Evolutionary conservation across 1,140 invertebrate species (phyloP), one percentile per base, ranked within the genome.

Genomic region (Drosophila bipectinata): DNA sequence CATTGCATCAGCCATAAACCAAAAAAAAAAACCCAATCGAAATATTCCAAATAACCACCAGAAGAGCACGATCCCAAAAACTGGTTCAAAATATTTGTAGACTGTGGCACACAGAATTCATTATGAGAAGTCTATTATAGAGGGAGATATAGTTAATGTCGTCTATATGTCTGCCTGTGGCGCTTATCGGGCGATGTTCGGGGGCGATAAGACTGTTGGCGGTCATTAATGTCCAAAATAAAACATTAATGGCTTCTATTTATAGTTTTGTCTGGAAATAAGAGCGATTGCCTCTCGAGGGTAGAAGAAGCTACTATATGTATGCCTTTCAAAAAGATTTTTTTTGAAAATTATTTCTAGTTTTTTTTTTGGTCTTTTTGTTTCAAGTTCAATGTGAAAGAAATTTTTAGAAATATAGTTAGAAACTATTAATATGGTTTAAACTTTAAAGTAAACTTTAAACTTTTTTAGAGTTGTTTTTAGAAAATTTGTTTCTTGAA

Each of bases 1-100:
- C 52, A 82, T 82, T 82, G 79, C 79, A 83, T 82, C 79, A 82
- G 79, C 79, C 75, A 54, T 30, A 52, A 57, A 49, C 5, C 26
- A n/a, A n/a, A n/a, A n/a, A n/a, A n/a, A n/a, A n/a, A n/a, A n/a
- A n/a, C n/a, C n/a, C n/a, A 39, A 41, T 5, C 9, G 41, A 49
- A 52, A 12, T 28, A 64, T 32, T 47, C 9, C 21, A 14, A 55
- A 66, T 53, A 72, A 52, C 14, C 51, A 49, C 41, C 14, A 30
- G 45, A 55, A 45, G 26, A 55, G 21, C 14, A 8, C 18, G 37
- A 5, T 28, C 8, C 9, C 7, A 61, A 79, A 79, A 79, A 75
- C 75, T 62, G 60, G 80, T 82, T 82, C 63, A 78, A 72, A 64
- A 64, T 18, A 7, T n/a, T 39, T 3, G 37, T 9, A 32, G 41